phyloP scores from a whole-genome alignment of 1,140 invertebrate genomes.

The Bombus superbus region DNA sequence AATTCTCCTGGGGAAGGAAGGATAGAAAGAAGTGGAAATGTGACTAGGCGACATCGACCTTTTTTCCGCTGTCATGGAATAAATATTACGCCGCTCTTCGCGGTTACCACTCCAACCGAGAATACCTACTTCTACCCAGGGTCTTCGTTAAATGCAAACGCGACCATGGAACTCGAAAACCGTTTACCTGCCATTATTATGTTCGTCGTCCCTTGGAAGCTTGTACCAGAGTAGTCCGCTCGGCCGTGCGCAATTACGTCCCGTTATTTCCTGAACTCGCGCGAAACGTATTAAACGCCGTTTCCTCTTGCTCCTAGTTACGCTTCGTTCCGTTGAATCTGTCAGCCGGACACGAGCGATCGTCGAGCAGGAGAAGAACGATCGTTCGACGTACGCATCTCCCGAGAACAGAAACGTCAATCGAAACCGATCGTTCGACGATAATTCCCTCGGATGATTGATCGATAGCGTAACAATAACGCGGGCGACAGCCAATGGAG shows the following conservation, averaged over 20 bases:
- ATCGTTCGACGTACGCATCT: not conserved
- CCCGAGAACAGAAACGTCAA: not conserved
- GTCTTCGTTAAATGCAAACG: constrained; percentile 35
- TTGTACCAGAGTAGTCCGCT: not conserved
- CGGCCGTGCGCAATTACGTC: constrained; percentile 11
- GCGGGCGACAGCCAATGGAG: constrained; percentile 17
- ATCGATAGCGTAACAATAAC: constrained; percentile 34
- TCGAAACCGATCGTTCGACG: not conserved
- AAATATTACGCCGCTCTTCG: constrained; percentile 40
- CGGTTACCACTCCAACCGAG: not conserved
- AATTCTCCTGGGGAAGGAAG: not conserved
- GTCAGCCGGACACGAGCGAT: not conserved
- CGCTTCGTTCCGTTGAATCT: not conserved
- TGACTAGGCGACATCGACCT: not conserved
- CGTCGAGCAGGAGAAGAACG: not conserved
- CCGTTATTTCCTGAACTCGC: constrained; percentile 4
- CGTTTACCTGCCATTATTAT: constrained; percentile 22
- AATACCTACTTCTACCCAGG: not conserved
- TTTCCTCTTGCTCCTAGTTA: not conserved
- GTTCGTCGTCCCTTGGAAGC: not conserved
- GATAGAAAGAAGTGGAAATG: constrained; percentile 14
- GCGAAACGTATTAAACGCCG: constrained; percentile 6
- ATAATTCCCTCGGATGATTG: constrained; percentile 26
- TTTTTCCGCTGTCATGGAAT: constrained; percentile 44
- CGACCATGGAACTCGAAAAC: constrained; percentile 13